A percentile compares a stretch with the other conserved stretches of the same genome.
Evolutionary conservation across 30 jellyfish, hydroid and myxozoan genomes (phyloP).

Genomic region (Pseudorhiza aurosa): DNA sequence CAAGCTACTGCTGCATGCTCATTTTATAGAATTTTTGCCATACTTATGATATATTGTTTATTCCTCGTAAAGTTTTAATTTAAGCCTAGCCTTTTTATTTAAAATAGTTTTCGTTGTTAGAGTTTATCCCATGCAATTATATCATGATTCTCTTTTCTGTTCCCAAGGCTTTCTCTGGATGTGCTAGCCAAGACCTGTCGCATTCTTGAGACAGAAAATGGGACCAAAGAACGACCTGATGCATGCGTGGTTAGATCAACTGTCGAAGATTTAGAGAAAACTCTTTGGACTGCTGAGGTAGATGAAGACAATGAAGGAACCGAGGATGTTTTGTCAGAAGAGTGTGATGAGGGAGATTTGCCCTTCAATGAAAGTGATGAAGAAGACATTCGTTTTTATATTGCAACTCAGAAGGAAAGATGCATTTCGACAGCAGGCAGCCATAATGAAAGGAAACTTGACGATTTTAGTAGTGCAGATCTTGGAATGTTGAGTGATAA

Average conservation of each 20-base stretch:
- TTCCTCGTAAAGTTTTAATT: too few relatives aligned
- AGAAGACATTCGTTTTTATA: constrained; percentile 39
- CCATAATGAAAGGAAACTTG: neutral
- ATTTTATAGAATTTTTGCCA: too few relatives aligned
- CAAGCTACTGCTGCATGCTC: too few relatives aligned
- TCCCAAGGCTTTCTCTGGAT: constrained; percentile 1
- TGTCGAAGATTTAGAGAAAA: constrained; percentile 2
- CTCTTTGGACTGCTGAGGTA: neutral
- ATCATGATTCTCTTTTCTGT: too few relatives aligned
- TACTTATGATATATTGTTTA: too few relatives aligned
- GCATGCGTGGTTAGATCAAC: neutral
- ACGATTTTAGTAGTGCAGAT: too few relatives aligned
- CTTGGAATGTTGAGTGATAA: too few relatives aligned
- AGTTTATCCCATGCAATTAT: too few relatives aligned
- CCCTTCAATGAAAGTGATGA: constrained; percentile 57
- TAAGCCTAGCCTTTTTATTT: too few relatives aligned
- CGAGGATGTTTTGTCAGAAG: neutral
- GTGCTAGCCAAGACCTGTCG: neutral
- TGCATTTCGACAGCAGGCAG: neutral
- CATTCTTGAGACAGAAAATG: neutral
- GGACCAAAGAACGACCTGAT: neutral
- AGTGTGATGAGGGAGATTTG: constrained; percentile 2
- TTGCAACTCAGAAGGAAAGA: constrained; percentile 49
- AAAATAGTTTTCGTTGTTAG: too few relatives aligned
- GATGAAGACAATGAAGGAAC: neutral